A percentile compares a stretch with the other conserved stretches of the same genome.
These are phyloP conservation scores for Pomatostomus ruficeps DNA, from an alignment of 2,113 vertebrate genomes.

Conservation along the genomic window DNA sequence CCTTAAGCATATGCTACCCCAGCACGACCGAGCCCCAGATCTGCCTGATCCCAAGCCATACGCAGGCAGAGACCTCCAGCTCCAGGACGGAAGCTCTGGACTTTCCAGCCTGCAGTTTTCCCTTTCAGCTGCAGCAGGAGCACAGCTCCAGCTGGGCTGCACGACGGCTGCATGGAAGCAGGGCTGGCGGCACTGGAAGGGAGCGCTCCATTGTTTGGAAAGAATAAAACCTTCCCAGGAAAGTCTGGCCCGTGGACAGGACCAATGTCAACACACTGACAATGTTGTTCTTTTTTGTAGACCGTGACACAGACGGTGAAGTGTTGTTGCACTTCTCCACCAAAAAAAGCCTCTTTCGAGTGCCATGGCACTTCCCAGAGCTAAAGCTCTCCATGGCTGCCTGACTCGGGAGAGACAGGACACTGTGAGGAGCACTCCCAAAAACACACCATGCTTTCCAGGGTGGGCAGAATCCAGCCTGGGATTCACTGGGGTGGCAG, in stretches of 20 bases:
- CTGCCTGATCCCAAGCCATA: background rate
- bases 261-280: constrained; percentile 56
- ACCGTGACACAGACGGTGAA: background rate
- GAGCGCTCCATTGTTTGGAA: constrained; percentile 45
- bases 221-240: constrained; percentile 58
- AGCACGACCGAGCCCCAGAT: background rate
- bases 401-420: background rate
- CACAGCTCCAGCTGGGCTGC: constrained; percentile 9
- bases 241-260: constrained; percentile 45
- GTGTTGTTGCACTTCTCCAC: background rate
- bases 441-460: accelerated
- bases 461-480: background rate
- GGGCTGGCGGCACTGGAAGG: background rate
- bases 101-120: background rate
- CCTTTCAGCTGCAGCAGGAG: constrained; percentile 11
- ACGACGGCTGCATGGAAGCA: background rate
- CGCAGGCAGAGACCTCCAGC: background rate
- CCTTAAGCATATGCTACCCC: background rate
- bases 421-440: background rate
- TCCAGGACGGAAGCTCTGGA: background rate
- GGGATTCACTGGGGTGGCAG: background rate
- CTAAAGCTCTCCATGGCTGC: background rate
- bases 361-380: background rate
- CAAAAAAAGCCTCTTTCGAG: background rate
- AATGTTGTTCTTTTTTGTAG: constrained; percentile 40